Conservation (phyloP, 2,113 vertebrate species). For the Notarius lentiginosus region DNA sequence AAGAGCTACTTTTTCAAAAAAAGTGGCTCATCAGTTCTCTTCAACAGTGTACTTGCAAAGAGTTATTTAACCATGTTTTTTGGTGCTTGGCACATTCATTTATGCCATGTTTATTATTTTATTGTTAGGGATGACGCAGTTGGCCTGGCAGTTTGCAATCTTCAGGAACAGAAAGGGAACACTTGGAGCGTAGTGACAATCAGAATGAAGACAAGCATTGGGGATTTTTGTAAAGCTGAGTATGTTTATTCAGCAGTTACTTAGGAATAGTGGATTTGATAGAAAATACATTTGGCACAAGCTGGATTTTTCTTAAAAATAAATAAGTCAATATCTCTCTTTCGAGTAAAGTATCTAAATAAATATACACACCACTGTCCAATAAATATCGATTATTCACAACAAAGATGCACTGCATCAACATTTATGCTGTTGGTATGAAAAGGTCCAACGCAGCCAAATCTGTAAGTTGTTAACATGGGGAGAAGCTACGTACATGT, state of each 20-base stretch:
- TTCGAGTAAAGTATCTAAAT: slow-evolving; percentile 69
- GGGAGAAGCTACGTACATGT: not conserved
- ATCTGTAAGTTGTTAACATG: slow-evolving; percentile 22
- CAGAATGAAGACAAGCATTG: slow-evolving; percentile 37
- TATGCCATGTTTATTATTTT: slow-evolving; percentile 31
- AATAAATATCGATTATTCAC: slow-evolving; percentile 78
- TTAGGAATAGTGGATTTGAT: slow-evolving; percentile 66
- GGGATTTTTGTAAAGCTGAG: slow-evolving; percentile 59
- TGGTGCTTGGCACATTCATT: not conserved
- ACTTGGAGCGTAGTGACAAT: not conserved
- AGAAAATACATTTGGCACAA: slow-evolving; percentile 76
- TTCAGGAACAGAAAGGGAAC: slow-evolving; percentile 32
- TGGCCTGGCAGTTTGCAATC: not conserved
- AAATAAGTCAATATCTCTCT: slow-evolving; percentile 67
- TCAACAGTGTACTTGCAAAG: too few species aligned
- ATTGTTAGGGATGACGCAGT: not conserved
- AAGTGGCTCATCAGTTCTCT: not conserved
- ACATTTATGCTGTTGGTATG: slow-evolving; percentile 60
- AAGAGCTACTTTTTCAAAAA: not conserved
- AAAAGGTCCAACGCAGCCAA: slow-evolving; percentile 43
- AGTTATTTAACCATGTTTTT: not conserved
- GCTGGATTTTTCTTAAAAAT: slow-evolving; percentile 60
- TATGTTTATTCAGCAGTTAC: slow-evolving; percentile 76
- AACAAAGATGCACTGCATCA: slow-evolving; percentile 76
- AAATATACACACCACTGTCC: slow-evolving; percentile 75